Evolutionary conservation across 1,140 invertebrate genomes (phyloP).

Genomic region (Lasaia peninsularis): DNA sequence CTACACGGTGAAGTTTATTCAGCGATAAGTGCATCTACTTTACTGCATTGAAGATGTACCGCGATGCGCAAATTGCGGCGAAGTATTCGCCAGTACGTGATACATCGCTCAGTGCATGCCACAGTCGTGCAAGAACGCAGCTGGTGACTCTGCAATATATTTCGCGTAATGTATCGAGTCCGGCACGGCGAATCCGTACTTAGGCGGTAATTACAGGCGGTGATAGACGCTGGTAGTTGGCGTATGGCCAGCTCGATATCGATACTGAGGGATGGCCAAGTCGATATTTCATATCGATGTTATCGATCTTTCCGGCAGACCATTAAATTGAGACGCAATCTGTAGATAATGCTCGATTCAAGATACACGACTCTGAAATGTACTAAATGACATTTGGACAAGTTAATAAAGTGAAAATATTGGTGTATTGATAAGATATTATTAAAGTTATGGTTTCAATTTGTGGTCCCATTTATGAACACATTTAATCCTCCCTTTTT

Average conservation of each 20-base stretch:
- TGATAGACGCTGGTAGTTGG: conserved; percentile 29
- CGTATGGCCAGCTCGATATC: conserved; percentile 30
- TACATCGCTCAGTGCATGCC: conserved; percentile 27
- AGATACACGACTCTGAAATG: conserved; percentile 2
- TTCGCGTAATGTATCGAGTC: conserved; percentile 28
- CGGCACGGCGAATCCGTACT: conserved; percentile 22
- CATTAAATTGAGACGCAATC: conserved; percentile 33
- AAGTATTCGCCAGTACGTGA: conserved; percentile 21
- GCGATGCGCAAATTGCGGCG: conserved; percentile 15
- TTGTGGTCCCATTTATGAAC: no score
- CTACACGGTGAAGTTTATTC: conserved; percentile 6
- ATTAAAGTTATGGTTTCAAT: background rate
- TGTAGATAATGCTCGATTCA: conserved; percentile 28
- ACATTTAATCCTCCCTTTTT: no score
- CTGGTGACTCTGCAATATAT: conserved; percentile 31
- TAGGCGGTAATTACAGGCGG: conserved; percentile 30
- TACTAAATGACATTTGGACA: conserved; percentile 3
- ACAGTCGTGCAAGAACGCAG: conserved; percentile 19
- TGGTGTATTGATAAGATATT: background rate
- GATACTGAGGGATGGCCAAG: conserved; percentile 28
- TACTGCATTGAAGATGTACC: conserved; percentile 19
- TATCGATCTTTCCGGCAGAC: conserved; percentile 32
- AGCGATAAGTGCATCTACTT: conserved; percentile 21
- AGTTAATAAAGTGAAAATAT: conserved; percentile 1
- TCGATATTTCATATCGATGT: conserved; percentile 36